Conservation (phyloP, 1,140 invertebrate genomes). For the Drosophila biarmipes region DNA sequence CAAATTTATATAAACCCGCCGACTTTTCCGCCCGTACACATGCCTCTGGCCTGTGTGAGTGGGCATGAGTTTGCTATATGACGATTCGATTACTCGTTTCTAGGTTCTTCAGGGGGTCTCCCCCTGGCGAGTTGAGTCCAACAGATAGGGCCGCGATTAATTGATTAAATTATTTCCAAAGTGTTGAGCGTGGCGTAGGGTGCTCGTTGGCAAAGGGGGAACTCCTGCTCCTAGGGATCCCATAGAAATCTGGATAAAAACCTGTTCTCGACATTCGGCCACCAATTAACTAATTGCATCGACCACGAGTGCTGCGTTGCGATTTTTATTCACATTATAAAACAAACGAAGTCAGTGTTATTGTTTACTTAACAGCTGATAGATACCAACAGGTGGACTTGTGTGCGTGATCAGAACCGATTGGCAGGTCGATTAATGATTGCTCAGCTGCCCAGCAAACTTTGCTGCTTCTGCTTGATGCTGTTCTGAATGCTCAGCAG, state of each 20-base stretch:
- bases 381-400: conserved; percentile 10
- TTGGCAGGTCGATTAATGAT: conserved; percentile 27
- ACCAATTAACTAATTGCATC: neutral
- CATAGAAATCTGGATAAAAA: neutral
- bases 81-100: conserved; percentile 11
- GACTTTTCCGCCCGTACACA: conserved; percentile 5
- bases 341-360: conserved; percentile 12
- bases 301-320: neutral
- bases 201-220: conserved; percentile 10
- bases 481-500: conserved; percentile 91
- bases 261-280: neutral
- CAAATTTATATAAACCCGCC: conserved; percentile 31
- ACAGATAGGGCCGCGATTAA: conserved; percentile 41
- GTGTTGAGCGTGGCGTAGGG: neutral
- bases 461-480: conserved; percentile 88
- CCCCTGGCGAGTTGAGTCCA: conserved; percentile 16
- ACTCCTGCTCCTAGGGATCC: conserved; percentile 16
- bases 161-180: conserved; percentile 23
- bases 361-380: conserved; percentile 32
- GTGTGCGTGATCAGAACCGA: conserved; percentile 6
- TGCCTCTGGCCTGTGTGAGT: conserved; percentile 13
- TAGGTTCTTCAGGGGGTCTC: conserved; percentile 20
- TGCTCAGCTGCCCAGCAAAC: conserved; percentile 40
- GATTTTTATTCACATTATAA: conserved; percentile 26
- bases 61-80: conserved; percentile 26